Evolutionary conservation across 2,888 invertebrate genomes (phyloP).

Genomic region (Pristionchus entomophagus): DNA sequence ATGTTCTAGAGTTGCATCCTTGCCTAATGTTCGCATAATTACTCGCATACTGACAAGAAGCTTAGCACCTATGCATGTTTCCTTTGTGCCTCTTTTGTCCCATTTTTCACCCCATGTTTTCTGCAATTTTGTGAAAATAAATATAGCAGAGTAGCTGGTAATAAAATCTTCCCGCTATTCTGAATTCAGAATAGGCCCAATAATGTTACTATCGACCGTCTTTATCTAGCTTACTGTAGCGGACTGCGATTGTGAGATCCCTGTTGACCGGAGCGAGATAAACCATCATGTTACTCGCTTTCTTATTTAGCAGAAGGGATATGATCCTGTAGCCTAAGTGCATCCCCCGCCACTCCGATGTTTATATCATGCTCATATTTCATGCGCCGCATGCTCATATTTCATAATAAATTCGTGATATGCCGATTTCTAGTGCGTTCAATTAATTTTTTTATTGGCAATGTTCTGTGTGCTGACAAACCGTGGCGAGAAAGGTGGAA

Average conservation of each 20-base stretch:
- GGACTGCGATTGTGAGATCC: neutral
- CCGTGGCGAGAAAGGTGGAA: too few relatives aligned
- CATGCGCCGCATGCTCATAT: neutral
- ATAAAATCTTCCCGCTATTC: neutral
- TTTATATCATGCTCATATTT: constrained; percentile 14
- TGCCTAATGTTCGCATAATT: neutral
- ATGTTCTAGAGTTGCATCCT: neutral
- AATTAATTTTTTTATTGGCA: too few relatives aligned
- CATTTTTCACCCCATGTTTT: neutral
- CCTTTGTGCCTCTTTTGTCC: neutral
- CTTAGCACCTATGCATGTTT: neutral
- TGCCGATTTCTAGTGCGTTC: too few relatives aligned
- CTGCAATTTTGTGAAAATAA: constrained; percentile 3
- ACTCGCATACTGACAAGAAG: neutral
- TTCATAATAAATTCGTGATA: constrained; percentile 8
- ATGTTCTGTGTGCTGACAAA: too few relatives aligned
- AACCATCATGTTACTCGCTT: neutral
- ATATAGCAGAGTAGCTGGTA: neutral
- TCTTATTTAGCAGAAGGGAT: neutral
- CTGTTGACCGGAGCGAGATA: neutral
- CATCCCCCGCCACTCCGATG: neutral
- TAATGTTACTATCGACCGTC: neutral
- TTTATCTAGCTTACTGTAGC: neutral
- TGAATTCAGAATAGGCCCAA: neutral
- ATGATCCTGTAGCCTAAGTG: neutral